Conservation (phyloP, 2,113 vertebrate species). For the Entomyzon cyanotis region DNA sequence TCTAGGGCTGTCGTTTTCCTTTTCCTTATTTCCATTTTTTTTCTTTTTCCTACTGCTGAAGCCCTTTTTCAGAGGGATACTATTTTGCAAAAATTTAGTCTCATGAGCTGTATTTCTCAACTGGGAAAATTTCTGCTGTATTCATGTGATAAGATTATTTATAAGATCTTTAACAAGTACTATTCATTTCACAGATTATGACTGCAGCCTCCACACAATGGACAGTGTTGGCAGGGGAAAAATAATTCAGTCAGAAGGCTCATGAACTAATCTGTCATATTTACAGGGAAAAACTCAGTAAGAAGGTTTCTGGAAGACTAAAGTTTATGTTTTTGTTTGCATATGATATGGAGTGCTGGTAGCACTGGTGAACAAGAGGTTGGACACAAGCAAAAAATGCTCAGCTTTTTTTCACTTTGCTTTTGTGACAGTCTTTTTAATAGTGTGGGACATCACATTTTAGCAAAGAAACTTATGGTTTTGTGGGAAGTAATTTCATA, state of each 20-base stretch:
- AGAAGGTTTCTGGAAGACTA: neutral
- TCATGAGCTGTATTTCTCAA: neutral
- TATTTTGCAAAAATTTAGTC: neutral
- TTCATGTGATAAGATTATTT: conserved; percentile 1
- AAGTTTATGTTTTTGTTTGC: neutral
- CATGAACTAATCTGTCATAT: neutral
- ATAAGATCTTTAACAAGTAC: neutral
- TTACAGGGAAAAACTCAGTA: neutral
- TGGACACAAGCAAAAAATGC: neutral
- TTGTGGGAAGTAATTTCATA: neutral
- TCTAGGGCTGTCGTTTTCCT: neutral
- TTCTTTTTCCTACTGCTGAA: neutral
- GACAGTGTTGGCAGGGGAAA: neutral
- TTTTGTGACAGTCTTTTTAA: neutral
- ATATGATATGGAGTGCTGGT: neutral
- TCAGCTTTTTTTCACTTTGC: neutral
- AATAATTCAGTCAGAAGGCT: neutral
- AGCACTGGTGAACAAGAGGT: neutral
- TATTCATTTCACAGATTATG: conserved; percentile 21
- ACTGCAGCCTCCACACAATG: neutral
- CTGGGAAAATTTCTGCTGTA: neutral
- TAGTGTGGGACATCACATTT: neutral
- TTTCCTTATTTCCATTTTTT: neutral
- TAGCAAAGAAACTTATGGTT: neutral
- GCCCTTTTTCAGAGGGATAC: neutral